A percentile compares a stretch with the other conserved stretches of the same genome.
phyloP scores from a whole-genome alignment of 1,140 invertebrate species.

The Zophobas morio region DNA sequence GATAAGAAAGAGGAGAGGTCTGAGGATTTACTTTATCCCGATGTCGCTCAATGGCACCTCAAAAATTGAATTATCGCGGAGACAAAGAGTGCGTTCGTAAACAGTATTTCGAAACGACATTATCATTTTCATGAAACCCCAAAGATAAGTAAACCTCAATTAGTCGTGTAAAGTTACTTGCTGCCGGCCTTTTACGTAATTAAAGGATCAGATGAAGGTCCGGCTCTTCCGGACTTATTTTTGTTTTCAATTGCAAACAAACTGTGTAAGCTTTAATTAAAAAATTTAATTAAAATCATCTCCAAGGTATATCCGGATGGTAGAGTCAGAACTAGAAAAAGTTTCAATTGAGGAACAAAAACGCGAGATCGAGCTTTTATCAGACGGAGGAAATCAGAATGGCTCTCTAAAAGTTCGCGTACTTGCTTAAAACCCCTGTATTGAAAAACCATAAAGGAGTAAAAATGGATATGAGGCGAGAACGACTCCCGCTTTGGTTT shows the following conservation, averaged over 20 bases:
- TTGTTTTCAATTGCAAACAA: conserved; percentile 17
- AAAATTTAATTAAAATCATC: conserved; percentile 4
- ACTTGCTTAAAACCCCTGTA: conserved; percentile 26
- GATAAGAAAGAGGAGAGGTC: conserved; percentile 1
- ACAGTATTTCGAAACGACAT: background rate
- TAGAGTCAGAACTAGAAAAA: background rate
- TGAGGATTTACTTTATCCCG: conserved; percentile 25
- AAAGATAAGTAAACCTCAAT: conserved; percentile 39
- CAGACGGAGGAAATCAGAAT: background rate
- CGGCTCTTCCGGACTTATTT: background rate
- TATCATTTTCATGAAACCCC: conserved; percentile 29
- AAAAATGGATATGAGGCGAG: conserved; percentile 4
- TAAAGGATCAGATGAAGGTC: conserved; percentile 15
- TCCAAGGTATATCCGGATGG: background rate
- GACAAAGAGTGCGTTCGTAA: background rate
- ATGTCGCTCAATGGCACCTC: conserved; percentile 20
- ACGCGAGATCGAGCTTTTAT: conserved; percentile 4
- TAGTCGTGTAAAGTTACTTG: conserved; percentile 42
- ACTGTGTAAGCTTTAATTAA: background rate
- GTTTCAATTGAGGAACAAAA: conserved; percentile 11
- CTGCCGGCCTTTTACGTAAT: conserved; percentile 27
- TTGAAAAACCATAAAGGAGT: conserved; percentile 20
- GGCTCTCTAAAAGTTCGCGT: conserved; percentile 8
- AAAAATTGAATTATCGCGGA: conserved; percentile 28
- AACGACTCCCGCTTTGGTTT: too few relatives aligned